A percentile compares a stretch with the other conserved stretches of the same genome.
Evolutionary conservation across 2,797 vertebrate species (phyloP).

Genomic region (Champsocephalus gunnari): DNA sequence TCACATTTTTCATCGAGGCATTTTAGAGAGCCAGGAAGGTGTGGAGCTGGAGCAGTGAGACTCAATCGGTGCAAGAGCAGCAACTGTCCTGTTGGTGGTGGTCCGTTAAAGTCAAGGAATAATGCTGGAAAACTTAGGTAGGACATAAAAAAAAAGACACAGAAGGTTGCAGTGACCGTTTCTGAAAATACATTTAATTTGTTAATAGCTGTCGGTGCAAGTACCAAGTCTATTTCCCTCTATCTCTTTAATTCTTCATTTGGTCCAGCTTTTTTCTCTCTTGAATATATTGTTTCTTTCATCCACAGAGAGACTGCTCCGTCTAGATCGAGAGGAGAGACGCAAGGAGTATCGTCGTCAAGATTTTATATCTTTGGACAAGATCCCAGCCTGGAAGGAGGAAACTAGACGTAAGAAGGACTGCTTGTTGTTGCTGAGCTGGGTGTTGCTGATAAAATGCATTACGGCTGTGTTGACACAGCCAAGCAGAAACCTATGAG

Average conservation of each 20-base stretch:
- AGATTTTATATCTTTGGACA: conserved; percentile 88
- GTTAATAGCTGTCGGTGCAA: not conserved
- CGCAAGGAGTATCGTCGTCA: conserved; percentile 91
- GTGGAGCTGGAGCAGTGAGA: not conserved
- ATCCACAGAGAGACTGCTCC: conserved; percentile 90
- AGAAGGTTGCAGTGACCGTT: not conserved
- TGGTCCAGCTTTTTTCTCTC: conserved; percentile 2
- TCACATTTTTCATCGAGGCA: conserved; percentile 5
- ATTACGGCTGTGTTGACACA: not conserved
- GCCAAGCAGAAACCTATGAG: not conserved
- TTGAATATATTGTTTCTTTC: conserved; percentile 13
- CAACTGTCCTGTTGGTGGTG: not conserved
- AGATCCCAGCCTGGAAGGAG: conserved; percentile 90
- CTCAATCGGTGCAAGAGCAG: not conserved
- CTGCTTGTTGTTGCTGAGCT: not conserved
- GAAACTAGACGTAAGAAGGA: conserved; percentile 82
- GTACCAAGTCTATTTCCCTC: not conserved
- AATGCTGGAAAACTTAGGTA: not conserved
- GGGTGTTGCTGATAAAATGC: not conserved
- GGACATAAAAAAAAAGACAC: not conserved
- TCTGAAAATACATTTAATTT: not conserved
- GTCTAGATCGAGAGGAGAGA: conserved; percentile 91
- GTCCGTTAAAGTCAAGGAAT: conserved; percentile 3
- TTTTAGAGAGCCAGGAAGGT: conserved; percentile 8
- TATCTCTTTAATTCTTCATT: not conserved